Conservation (phyloP, 1,140 invertebrate genomes). For the Drosophila gunungcola region DNA sequence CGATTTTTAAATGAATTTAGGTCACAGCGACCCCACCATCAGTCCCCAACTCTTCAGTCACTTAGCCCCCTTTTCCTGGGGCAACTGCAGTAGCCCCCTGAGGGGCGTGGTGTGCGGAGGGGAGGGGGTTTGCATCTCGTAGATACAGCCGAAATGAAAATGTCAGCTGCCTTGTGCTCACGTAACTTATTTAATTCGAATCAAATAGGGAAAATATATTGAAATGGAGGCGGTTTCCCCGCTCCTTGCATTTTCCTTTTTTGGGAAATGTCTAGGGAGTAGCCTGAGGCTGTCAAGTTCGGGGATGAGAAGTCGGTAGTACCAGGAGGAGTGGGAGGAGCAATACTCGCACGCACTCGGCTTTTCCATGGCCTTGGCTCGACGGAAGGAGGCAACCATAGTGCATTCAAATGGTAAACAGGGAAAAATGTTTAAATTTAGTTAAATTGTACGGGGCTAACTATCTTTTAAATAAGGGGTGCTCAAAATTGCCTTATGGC, state of each 20-base stretch:
- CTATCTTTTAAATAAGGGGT: too few species aligned
- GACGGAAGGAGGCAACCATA: slow-evolving; percentile 15
- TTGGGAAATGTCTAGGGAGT: slow-evolving; percentile 21
- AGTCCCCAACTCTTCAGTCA: slow-evolving; percentile 3
- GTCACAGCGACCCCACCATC: slow-evolving; percentile 45
- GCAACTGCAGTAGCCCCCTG: slow-evolving; percentile 38
- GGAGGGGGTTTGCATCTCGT: slow-evolving; percentile 49
- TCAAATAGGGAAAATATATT: slow-evolving; percentile 74
- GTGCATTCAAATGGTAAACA: slow-evolving; percentile 29
- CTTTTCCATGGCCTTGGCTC: slow-evolving; percentile 26
- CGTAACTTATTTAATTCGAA: slow-evolving; percentile 82
- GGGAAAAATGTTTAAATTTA: not conserved
- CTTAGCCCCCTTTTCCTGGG: slow-evolving; percentile 11
- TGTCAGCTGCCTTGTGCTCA: slow-evolving; percentile 68
- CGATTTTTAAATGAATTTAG: slow-evolving; percentile 82
- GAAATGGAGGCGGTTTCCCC: slow-evolving; percentile 45
- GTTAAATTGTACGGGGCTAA: not conserved
- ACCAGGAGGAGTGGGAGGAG: not conserved
- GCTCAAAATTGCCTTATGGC: too few species aligned
- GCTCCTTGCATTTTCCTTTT: slow-evolving; percentile 5
- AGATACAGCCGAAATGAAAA: slow-evolving; percentile 62
- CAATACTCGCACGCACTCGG: slow-evolving; percentile 18
- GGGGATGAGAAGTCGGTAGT: not conserved
- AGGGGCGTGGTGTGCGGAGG: not conserved
- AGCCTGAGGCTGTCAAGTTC: not conserved